Percentiles rank a stretch among this genome's conserved stretches.
These are phyloP conservation scores for Trichacis sp. DNA, from an alignment of 2,888 invertebrate species.

Conservation along the genomic window DNA sequence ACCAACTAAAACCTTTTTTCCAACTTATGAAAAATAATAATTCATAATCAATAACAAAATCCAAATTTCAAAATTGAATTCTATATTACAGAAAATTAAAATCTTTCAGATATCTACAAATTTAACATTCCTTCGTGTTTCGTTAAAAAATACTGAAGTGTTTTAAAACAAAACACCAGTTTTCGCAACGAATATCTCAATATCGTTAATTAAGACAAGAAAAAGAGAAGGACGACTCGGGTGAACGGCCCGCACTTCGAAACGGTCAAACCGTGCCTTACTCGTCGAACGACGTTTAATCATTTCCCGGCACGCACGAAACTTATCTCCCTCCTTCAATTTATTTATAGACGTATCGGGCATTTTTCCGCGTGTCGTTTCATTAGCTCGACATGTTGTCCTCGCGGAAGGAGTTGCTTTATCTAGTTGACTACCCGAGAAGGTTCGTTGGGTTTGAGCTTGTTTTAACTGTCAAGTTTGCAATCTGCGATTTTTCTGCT, in stretches of 20 bases:
- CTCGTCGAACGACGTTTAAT: slow-evolving; percentile 3
- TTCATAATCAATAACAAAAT: no score
- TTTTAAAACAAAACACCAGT: no score
- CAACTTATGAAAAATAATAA: no score
- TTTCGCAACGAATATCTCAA: no score
- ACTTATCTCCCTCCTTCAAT: not conserved
- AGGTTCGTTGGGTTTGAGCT: not conserved
- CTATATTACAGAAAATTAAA: no score
- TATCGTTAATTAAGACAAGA: no score
- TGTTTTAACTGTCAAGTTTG: not conserved
- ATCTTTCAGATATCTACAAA: no score
- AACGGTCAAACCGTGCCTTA: slow-evolving; percentile 50
- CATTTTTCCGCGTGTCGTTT: not conserved
- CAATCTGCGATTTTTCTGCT: no score
- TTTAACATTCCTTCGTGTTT: no score
- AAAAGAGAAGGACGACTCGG: slow-evolving; percentile 47
- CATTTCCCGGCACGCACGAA: slow-evolving; percentile 5
- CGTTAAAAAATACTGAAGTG: no score
- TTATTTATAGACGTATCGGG: not conserved
- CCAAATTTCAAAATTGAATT: no score
- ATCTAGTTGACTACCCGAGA: slow-evolving; percentile 1
- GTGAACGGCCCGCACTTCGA: slow-evolving; percentile 65
- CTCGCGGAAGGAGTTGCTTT: not conserved
- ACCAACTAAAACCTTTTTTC: no score
- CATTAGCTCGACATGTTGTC: slow-evolving; percentile 4